Evolutionary conservation across 2,113 vertebrate genomes (phyloP).

Genomic region (Physeter macrocephalus): DNA sequence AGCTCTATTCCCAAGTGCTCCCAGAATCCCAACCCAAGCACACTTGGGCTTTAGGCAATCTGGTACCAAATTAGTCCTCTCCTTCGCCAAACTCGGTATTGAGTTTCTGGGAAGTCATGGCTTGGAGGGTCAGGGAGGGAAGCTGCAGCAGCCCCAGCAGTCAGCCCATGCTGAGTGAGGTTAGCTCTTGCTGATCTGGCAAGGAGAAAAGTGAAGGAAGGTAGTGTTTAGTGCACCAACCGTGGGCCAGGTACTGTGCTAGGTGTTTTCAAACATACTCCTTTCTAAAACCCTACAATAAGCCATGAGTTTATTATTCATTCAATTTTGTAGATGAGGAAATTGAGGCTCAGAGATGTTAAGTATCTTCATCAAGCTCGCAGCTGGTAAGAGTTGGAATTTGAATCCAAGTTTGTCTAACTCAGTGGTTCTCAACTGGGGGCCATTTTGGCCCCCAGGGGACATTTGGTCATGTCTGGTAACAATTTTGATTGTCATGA

Average conservation of each 20-base stretch:
- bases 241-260: not conserved
- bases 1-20: not conserved
- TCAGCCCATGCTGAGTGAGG: not conserved
- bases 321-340: not conserved
- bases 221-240: not conserved
- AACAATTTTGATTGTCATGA: not conserved
- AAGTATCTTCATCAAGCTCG: not conserved
- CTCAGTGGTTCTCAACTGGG: not conserved
- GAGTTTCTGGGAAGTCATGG: not conserved
- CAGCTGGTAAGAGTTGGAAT: not conserved
- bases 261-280: not conserved
- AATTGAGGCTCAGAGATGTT: not conserved
- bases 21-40: not conserved
- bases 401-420: constrained; percentile 19
- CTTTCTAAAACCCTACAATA: not conserved
- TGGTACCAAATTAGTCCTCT: not conserved
- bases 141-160: not conserved
- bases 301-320: not conserved
- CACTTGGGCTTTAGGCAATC: not conserved
- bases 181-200: not conserved
- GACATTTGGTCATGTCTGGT: not conserved
- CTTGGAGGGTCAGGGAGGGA: not conserved
- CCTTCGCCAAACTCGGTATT: not conserved
- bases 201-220: not conserved
- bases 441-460: not conserved